These are phyloP conservation scores for Agonopterix arenella DNA, from an alignment of 2,888 invertebrate species.

Conservation along the genomic window DNA sequence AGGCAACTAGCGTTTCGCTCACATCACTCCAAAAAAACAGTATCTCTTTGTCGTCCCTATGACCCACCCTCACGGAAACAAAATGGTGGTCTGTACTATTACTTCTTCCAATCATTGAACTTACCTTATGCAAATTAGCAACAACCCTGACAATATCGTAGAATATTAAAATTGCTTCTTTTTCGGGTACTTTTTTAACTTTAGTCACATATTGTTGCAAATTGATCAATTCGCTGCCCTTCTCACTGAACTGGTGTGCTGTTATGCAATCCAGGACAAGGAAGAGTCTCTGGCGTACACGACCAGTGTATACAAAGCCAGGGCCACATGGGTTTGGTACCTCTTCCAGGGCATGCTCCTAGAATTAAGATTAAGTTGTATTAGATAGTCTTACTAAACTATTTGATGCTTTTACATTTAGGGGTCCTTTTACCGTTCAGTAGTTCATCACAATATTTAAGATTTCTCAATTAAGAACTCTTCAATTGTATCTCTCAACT, in stretches of 20 bases:
- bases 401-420: background rate
- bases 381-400: background rate
- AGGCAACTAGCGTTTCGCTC: no score
- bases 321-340: constrained; percentile 61
- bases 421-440: no score
- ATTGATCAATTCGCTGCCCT: constrained; percentile 78
- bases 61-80: background rate
- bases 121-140: constrained; percentile 83
- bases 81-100: background rate
- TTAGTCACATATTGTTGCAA: constrained; percentile 86
- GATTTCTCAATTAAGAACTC: no score
- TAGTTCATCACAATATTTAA: no score
- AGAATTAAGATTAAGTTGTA: constrained; percentile 21
- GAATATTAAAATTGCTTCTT: constrained; percentile 84
- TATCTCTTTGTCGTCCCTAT: no score
- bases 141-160: constrained; percentile 85
- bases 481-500: no score
- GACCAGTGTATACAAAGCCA: constrained; percentile 75
- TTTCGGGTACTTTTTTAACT: constrained; percentile 84
- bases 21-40: no score
- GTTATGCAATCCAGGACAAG: constrained; percentile 85
- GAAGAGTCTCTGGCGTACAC: constrained; percentile 78
- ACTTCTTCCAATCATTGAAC: constrained; percentile 5
- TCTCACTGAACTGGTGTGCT: constrained; percentile 79
- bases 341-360: constrained; percentile 84